phyloP scores from a whole-genome alignment of 35 echinoderm and acorn worm species.

The Apostichopus parvimensis region DNA sequence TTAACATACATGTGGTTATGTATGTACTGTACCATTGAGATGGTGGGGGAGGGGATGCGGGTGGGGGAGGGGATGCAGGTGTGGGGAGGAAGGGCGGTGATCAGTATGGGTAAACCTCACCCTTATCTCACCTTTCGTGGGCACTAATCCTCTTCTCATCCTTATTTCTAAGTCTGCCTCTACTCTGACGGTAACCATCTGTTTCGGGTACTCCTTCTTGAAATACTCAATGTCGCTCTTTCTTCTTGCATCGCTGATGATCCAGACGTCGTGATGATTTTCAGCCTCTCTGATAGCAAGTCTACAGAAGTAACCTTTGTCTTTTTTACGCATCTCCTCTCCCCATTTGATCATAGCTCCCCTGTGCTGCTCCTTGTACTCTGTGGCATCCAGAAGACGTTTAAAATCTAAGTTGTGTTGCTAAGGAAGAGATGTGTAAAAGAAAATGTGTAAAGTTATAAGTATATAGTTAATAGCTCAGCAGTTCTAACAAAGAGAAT shows the following conservation, averaged over 20 bases:
- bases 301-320: slow-evolving; percentile 80
- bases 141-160: slow-evolving; percentile 70
- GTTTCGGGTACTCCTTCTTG: slow-evolving; percentile 42
- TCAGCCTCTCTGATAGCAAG: slow-evolving; percentile 65
- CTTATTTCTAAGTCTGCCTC: slow-evolving; percentile 68
- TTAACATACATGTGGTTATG: too few relatives aligned
- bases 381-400: slow-evolving; percentile 71
- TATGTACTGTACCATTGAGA: too few relatives aligned
- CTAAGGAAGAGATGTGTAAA: slow-evolving; percentile 14
- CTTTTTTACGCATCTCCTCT: slow-evolving; percentile 69
- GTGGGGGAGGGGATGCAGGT: too few relatives aligned
- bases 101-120: too few relatives aligned
- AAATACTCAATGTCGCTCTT: slow-evolving; percentile 83
- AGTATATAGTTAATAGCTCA: background rate
- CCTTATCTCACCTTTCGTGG: slow-evolving; percentile 68
- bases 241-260: slow-evolving; percentile 92
- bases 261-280: slow-evolving; percentile 65
- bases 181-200: slow-evolving; percentile 75
- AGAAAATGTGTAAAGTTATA: background rate
- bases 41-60: too few relatives aligned
- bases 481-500: background rate
- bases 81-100: too few relatives aligned
- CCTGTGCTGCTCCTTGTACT: slow-evolving; percentile 93
- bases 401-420: slow-evolving; percentile 75
- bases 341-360: slow-evolving; percentile 92